Percentiles rank a stretch among this genome's conserved stretches.
phyloP scores from a whole-genome alignment of 2,113 vertebrate species.

The Maccullochella peelii region DNA sequence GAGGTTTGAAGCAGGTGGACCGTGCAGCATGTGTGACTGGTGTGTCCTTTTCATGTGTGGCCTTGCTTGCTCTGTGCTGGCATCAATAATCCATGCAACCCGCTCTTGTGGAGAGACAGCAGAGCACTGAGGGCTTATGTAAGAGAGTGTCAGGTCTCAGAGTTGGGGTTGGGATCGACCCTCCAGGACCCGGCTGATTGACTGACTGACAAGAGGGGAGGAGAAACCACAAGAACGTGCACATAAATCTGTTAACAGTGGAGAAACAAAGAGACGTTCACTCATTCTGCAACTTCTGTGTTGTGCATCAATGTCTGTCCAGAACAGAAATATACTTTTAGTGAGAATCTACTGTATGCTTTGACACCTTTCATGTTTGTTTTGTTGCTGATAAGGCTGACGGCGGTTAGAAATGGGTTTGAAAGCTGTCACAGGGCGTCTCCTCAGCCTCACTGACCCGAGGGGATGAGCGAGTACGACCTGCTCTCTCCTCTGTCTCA shows the following conservation, averaged over 20 bases:
- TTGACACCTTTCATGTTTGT: constrained; percentile 23
- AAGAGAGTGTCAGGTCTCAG: constrained; percentile 63
- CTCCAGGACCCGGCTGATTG: constrained; percentile 9
- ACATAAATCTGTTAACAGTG: constrained; percentile 15
- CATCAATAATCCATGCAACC: constrained; percentile 76
- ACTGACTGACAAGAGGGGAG: constrained; percentile 29
- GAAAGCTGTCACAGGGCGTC: constrained; percentile 6
- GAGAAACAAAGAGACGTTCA: not conserved
- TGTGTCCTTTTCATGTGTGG: constrained; percentile 55
- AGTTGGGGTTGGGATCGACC: constrained; percentile 24
- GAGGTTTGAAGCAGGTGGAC: constrained; percentile 5
- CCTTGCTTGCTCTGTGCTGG: constrained; percentile 9
- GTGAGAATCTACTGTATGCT: constrained; percentile 4
- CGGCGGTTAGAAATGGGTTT: constrained; percentile 2
- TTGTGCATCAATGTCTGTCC: no score
- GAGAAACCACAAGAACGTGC: not conserved
- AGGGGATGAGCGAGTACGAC: constrained; percentile 37
- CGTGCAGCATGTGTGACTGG: constrained; percentile 16
- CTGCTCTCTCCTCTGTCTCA: constrained; percentile 46
- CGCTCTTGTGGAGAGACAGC: constrained; percentile 53
- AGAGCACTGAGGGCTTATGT: constrained; percentile 62
- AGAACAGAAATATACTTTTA: not conserved
- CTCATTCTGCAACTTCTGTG: constrained; percentile 14
- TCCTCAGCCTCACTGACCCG: constrained; percentile 21
- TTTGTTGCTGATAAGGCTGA: constrained; percentile 25